Evolutionary conservation across 2,888 invertebrate genomes (phyloP).

Genomic region (Apodemia mormo): DNA sequence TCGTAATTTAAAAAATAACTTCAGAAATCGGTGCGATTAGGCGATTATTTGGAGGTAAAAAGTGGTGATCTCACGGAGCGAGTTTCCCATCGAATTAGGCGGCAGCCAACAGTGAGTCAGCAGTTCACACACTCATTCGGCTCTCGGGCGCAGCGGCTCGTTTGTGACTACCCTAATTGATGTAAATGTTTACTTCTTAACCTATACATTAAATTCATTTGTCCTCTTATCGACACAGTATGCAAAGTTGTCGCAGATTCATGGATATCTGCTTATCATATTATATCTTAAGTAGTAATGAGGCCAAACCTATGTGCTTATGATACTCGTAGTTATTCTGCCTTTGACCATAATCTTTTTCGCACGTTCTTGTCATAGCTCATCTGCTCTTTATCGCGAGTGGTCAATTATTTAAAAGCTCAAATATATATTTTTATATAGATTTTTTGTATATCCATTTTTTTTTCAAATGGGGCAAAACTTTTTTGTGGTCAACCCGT

Average conservation of each 20-base stretch:
- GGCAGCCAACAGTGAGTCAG: slow-evolving; percentile 44
- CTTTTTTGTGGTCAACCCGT: too few relatives aligned
- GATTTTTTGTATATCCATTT: too few relatives aligned
- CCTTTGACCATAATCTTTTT: too few relatives aligned
- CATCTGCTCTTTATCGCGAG: too few relatives aligned
- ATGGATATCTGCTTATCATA: too few relatives aligned
- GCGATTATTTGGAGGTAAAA: slow-evolving; percentile 11
- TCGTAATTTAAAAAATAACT: slow-evolving; percentile 24
- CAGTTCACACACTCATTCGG: slow-evolving; percentile 51
- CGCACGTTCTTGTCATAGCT: too few relatives aligned
- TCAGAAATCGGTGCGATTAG: slow-evolving; percentile 21
- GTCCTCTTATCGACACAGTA: neutral
- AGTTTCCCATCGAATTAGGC: slow-evolving; percentile 19
- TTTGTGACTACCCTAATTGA: slow-evolving; percentile 4
- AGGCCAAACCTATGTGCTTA: too few relatives aligned
- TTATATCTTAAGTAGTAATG: too few relatives aligned
- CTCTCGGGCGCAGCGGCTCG: slow-evolving; percentile 38
- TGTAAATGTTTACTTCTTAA: slow-evolving; percentile 18
- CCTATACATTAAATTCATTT: neutral
- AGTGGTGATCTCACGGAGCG: slow-evolving; percentile 12
- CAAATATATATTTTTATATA: too few relatives aligned
- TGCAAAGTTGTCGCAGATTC: neutral
- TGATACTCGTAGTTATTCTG: too few relatives aligned
- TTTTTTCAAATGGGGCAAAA: too few relatives aligned
- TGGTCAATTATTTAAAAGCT: too few relatives aligned